Conservation (phyloP, 1,140 invertebrate species). For the Ganaspis sp. region DNA sequence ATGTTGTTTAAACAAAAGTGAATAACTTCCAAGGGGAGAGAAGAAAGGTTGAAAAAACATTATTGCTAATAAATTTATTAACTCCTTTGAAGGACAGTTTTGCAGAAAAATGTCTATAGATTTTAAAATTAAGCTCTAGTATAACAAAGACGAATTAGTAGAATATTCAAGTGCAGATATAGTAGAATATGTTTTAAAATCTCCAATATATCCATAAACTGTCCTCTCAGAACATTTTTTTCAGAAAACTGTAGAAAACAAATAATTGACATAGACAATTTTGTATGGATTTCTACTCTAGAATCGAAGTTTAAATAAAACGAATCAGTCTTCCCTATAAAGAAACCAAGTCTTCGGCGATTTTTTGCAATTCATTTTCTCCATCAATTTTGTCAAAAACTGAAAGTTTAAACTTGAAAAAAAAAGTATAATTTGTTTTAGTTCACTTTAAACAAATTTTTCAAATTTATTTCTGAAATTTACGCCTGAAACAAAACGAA, state of each 20-base stretch:
- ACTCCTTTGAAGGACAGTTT: slow-evolving; percentile 25
- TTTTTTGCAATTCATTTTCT: not conserved
- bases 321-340: not conserved
- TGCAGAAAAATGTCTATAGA: not conserved
- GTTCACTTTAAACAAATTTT: too few species aligned
- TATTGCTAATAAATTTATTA: slow-evolving; percentile 22
- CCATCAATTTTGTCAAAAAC: not conserved
- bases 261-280: slow-evolving; percentile 18
- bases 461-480: not conserved
- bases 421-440: too few species aligned
- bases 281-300: not conserved
- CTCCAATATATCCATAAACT: not conserved
- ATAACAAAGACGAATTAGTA: slow-evolving; percentile 28
- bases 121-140: slow-evolving; percentile 19
- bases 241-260: slow-evolving; percentile 28
- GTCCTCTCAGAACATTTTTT: slow-evolving; percentile 12
- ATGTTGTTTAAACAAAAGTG: not conserved
- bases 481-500: not conserved
- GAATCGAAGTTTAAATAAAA: not conserved
- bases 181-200: slow-evolving; percentile 7
- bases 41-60: slow-evolving; percentile 3
- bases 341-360: not conserved
- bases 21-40: not conserved
- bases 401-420: too few species aligned
- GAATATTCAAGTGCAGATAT: slow-evolving; percentile 26